These are phyloP conservation scores for Myotis lucifugus DNA, from an alignment of 2,113 vertebrate genomes.

Conservation along the genomic window DNA sequence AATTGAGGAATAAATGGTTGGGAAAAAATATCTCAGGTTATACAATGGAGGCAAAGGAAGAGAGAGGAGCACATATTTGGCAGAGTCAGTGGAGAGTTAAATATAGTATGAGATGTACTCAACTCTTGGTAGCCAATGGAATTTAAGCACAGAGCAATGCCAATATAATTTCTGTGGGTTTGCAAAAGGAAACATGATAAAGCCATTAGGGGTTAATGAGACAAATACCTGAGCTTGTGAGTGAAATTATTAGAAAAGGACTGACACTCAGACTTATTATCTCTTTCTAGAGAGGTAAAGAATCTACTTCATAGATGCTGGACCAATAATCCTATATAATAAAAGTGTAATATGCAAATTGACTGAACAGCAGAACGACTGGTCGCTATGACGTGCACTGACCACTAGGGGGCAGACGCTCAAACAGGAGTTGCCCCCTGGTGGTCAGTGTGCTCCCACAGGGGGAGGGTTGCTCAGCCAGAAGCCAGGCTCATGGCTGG, in stretches of 20 bases:
- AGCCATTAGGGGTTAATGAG: background rate
- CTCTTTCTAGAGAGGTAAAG: background rate
- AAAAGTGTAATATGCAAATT: too few relatives aligned
- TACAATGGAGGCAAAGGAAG: background rate
- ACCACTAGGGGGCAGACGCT: too few relatives aligned
- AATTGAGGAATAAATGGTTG: conserved; percentile 1
- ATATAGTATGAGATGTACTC: background rate
- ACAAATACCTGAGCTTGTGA: background rate
- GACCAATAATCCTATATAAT: background rate
- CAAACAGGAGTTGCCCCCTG: too few relatives aligned
- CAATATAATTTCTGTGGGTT: background rate
- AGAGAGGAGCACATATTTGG: background rate
- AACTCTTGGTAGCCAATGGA: background rate
- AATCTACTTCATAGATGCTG: background rate
- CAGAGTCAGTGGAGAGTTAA: background rate
- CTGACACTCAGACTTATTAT: background rate
- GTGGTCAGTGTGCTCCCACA: too few relatives aligned
- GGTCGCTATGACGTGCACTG: too few relatives aligned
- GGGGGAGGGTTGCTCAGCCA: too few relatives aligned
- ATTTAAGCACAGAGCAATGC: background rate
- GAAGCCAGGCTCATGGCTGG: too few relatives aligned
- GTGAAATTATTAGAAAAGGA: background rate
- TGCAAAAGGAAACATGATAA: conserved; percentile 17
- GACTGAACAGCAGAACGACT: too few relatives aligned
- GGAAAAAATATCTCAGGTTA: background rate